Evolutionary conservation across 1,140 invertebrate species (phyloP).

Genomic region (Eriosoma lanigerum): DNA sequence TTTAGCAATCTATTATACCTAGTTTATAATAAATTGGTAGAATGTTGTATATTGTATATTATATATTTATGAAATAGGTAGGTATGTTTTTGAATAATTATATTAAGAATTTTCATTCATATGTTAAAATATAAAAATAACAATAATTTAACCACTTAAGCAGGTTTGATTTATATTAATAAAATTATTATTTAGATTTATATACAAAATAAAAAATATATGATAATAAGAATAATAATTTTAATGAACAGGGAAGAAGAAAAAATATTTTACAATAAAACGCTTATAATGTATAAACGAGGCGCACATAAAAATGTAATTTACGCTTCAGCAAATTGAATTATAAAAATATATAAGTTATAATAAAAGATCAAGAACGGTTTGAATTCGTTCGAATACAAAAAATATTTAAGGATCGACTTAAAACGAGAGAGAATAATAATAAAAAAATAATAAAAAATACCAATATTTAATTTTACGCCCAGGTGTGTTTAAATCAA

Average conservation of each 20-base stretch:
- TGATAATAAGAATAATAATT: neutral
- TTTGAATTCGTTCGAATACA: conserved; percentile 9
- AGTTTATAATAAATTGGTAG: conserved; percentile 1
- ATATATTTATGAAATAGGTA: no score
- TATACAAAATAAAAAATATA: neutral
- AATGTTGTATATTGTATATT: neutral
- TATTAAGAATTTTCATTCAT: conserved; percentile 14
- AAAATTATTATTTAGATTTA: conserved; percentile 28
- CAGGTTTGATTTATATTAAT: conserved; percentile 29
- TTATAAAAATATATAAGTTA: neutral
- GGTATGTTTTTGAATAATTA: conserved; percentile 28
- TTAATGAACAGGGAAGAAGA: neutral
- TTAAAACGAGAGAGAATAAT: no score
- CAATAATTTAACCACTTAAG: conserved; percentile 27
- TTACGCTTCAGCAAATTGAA: conserved; percentile 17
- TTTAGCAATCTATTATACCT: neutral
- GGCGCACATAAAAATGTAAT: neutral
- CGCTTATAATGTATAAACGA: neutral
- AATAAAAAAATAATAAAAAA: neutral
- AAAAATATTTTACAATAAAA: conserved; percentile 13
- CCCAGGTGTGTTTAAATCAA: neutral
- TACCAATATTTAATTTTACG: neutral
- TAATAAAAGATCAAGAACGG: conserved; percentile 15
- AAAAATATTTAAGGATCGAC: neutral
- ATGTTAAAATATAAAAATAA: conserved; percentile 29